A percentile compares a stretch with the other conserved stretches of the same genome.
phyloP scores from a whole-genome alignment of 2,113 vertebrate species.

The Xiphophorus couchianus region DNA sequence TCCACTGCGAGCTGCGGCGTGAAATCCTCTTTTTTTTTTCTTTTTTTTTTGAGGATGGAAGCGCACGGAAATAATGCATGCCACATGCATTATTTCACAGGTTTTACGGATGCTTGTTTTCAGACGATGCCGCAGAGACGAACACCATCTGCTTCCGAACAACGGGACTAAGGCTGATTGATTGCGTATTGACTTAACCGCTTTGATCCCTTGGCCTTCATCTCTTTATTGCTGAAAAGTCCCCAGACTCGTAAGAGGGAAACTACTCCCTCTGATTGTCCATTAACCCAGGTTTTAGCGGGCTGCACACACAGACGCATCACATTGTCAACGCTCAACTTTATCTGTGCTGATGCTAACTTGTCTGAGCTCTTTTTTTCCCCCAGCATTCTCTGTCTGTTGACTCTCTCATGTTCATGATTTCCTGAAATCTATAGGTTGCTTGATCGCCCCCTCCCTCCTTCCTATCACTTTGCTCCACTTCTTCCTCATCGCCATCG shows the following conservation, averaged over 20 bases:
- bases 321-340: slow-evolving; percentile 8
- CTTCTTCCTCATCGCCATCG: slow-evolving; percentile 5
- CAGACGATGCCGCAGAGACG: slow-evolving; percentile 18
- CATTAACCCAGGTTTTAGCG: slow-evolving; percentile 16
- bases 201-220: slow-evolving; percentile 53
- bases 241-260: slow-evolving; percentile 37
- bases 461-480: slow-evolving; percentile 5
- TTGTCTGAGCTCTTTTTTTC: slow-evolving; percentile 35
- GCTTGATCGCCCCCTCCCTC: slow-evolving; percentile 51
- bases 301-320: background rate
- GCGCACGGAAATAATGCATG: slow-evolving; percentile 4
- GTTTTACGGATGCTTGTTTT: slow-evolving; percentile 35
- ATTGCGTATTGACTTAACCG: slow-evolving; percentile 63
- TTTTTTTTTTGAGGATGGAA: slow-evolving; percentile 34
- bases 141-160: slow-evolving; percentile 69
- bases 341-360: slow-evolving; percentile 33
- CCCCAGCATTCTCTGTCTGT: slow-evolving; percentile 40
- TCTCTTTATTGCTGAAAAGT: slow-evolving; percentile 54
- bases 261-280: slow-evolving; percentile 64
- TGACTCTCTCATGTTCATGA: slow-evolving; percentile 58
- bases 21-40: slow-evolving; percentile 51
- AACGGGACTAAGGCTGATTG: slow-evolving; percentile 61
- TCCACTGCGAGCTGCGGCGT: slow-evolving; percentile 1
- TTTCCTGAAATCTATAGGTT: slow-evolving; percentile 67
- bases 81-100: slow-evolving; percentile 13